Evolutionary conservation across 1,140 invertebrate species (phyloP).

Genomic region (Neodiprion pinetum): DNA sequence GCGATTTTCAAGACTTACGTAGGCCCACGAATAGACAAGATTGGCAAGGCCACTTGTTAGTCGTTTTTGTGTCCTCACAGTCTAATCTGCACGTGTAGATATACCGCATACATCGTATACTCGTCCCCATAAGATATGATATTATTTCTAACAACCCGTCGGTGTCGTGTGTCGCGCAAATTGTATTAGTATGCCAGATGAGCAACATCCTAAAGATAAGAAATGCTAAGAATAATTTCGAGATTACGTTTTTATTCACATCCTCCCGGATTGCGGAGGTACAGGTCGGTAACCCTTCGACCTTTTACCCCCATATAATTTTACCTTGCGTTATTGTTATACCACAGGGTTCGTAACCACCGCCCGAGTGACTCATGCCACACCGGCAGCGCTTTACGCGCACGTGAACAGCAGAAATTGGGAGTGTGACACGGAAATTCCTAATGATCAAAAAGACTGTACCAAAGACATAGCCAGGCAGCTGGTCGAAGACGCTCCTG

Average conservation of each 20-base stretch:
- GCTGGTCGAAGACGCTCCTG: slow-evolving; percentile 67
- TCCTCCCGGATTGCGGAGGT: too few species aligned
- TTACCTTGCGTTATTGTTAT: too few species aligned
- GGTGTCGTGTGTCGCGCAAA: neutral
- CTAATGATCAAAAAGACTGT: slow-evolving; percentile 48
- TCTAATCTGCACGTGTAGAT: neutral
- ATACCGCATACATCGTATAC: neutral
- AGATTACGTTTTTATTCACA: too few species aligned
- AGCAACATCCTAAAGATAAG: neutral
- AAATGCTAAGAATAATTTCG: neutral
- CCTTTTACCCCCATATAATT: too few species aligned
- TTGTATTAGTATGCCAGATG: neutral
- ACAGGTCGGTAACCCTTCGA: too few species aligned
- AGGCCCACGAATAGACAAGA: neutral
- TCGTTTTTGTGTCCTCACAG: neutral
- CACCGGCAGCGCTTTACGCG: slow-evolving; percentile 79
- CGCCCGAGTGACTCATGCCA: slow-evolving; percentile 80
- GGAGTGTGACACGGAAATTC: slow-evolving; percentile 70
- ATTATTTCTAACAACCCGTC: neutral
- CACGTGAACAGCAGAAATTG: slow-evolving; percentile 71
- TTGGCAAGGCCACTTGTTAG: neutral
- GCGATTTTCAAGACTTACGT: neutral
- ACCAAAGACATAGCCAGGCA: slow-evolving; percentile 70
- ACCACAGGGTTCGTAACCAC: slow-evolving; percentile 73
- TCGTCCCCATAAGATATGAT: neutral